Evolutionary conservation across 2,888 invertebrate genomes (phyloP).

Genomic region (Cetonia aurata): DNA sequence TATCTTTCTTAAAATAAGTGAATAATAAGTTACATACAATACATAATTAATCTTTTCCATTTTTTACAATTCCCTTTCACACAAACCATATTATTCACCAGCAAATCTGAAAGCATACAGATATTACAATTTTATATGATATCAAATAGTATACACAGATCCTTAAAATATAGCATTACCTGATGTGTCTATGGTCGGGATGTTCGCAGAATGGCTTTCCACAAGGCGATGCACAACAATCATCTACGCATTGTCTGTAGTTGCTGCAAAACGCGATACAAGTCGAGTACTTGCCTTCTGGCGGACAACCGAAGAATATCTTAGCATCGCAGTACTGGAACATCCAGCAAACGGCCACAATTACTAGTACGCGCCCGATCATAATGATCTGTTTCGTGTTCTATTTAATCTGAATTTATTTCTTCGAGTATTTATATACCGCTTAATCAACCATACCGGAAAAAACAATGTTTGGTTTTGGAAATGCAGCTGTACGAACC

Average conservation of each 20-base stretch:
- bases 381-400: slow-evolving; percentile 16
- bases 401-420: background rate
- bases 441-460: background rate
- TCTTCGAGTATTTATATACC: slow-evolving; percentile 33
- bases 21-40: no score
- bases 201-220: slow-evolving; percentile 33
- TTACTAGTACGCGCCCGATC: slow-evolving; percentile 21
- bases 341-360: slow-evolving; percentile 11
- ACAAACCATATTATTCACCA: slow-evolving; percentile 13
- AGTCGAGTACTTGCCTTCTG: slow-evolving; percentile 25
- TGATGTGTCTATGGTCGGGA: slow-evolving; percentile 33
- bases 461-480: slow-evolving; percentile 11
- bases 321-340: slow-evolving; percentile 16
- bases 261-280: slow-evolving; percentile 34
- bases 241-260: slow-evolving; percentile 31
- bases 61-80: no score
- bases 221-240: slow-evolving; percentile 37
- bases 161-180: slow-evolving; percentile 14
- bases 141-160: background rate
- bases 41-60: no score
- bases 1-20: no score
- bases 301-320: slow-evolving; percentile 36
- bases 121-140: background rate
- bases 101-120: slow-evolving; percentile 18
- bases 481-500: slow-evolving; percentile 30